These are phyloP conservation scores for Hyla sarda DNA, from an alignment of 2,113 vertebrate species.

Conservation along the genomic window DNA sequence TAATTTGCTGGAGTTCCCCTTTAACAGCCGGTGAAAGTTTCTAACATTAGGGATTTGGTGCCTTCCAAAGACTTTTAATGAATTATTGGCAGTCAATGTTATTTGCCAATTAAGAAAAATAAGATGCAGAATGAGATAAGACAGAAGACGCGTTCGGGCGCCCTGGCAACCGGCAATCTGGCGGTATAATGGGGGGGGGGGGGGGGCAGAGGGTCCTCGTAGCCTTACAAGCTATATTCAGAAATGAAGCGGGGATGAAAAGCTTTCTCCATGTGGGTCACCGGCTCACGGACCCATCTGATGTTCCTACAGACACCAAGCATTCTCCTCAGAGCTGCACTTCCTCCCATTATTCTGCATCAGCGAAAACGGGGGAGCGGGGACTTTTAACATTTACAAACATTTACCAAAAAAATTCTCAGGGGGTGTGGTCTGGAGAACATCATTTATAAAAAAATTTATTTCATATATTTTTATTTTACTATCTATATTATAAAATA, in stretches of 20 bases:
- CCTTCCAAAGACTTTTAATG: conserved; percentile 49
- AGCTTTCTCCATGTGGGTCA: conserved; percentile 53
- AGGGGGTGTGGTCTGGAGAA: too few relatives aligned
- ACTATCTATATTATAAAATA: too few relatives aligned
- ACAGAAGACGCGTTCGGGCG: not conserved
- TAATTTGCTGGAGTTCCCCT: not conserved
- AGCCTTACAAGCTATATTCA: conserved; percentile 45
- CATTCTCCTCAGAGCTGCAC: conserved; percentile 42
- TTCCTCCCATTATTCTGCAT: conserved; percentile 53
- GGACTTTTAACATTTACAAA: conserved; percentile 56
- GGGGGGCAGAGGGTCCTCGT: conserved; percentile 17
- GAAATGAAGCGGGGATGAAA: conserved; percentile 37
- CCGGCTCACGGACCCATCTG: conserved; percentile 34
- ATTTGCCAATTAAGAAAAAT: conserved; percentile 53
- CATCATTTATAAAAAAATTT: too few relatives aligned
- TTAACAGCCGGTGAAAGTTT: conserved; percentile 27
- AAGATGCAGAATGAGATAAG: conserved; percentile 32
- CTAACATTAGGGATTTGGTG: conserved; percentile 11
- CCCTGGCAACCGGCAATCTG: conserved; percentile 33
- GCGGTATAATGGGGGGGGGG: not conserved
- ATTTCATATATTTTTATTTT: too few relatives aligned
- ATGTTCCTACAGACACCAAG: conserved; percentile 45
- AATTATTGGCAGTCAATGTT: conserved; percentile 30
- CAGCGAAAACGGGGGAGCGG: conserved; percentile 33
- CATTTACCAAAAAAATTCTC: too few relatives aligned